Evolutionary conservation across 1,140 invertebrate species (phyloP), one percentile per base, ranked within the genome.

Genomic region (Oppia nitens): DNA sequence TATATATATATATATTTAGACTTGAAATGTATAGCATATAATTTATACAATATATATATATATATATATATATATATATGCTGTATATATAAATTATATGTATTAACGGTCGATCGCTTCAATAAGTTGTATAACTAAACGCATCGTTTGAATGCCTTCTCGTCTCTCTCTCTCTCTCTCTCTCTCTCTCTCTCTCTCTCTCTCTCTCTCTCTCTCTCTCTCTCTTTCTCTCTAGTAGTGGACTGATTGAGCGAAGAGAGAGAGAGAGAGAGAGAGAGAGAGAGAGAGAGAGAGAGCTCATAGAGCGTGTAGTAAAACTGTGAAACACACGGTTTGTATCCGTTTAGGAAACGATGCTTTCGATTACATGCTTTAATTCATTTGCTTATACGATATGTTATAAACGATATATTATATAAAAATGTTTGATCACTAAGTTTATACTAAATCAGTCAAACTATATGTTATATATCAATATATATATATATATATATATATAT

Each of bases 161-260:
- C 40, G 6, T 25, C 20, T 21, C 23, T 17, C 24, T 20, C 20
- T n/a, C 51, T 52, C 51, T 20, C 51, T 52, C n/a, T 12, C n/a
- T 52, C 51, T 32, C 12, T 23, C 51, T 52, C 51, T 52, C 21
- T 6, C 53, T 21, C 48, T 51, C 29, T 17, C 49, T 24, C 40
- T 24, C 51, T 14, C 28, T 47, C 32, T 25, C 55, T 14, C 32
- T 27, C 21, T 47, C 57, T 27, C 50, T 24, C 45, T 23, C 56
- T 60, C 32, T 32, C 49, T 62, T 57, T 60, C 57, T 57, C 51
- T 50, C 14, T 28, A 12, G 12, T 51, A 55, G 27, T 55, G 14
- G 14, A n/a, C 54, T 47, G 27, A 24, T 1, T 1, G n/a, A 55
- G 54, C 14, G 50, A 52, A 55, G 54, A 20, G n/a, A 55, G 27